These are phyloP conservation scores for Drosophila pseudoananassae DNA, from an alignment of 1,140 invertebrate genomes.

Conservation along the genomic window DNA sequence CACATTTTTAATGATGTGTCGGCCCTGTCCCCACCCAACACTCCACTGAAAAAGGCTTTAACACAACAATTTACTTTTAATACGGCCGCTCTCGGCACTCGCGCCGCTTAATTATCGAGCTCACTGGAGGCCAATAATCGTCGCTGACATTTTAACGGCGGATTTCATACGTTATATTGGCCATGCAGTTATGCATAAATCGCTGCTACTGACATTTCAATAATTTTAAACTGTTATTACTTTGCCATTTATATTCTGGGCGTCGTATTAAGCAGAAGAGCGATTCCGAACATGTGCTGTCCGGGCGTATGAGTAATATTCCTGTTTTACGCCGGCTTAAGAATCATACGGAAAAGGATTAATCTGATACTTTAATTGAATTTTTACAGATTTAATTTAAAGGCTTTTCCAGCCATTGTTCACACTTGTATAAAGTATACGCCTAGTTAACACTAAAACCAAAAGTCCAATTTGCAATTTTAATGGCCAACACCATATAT, in stretches of 20 bases:
- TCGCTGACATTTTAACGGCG: conserved; percentile 58
- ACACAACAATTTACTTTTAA: conserved; percentile 48
- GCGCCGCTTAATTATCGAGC: conserved; percentile 55
- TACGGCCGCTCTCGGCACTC: conserved; percentile 34
- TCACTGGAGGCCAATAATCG: conserved; percentile 64
- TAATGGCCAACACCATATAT: conserved; percentile 2
- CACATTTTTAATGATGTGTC: conserved; percentile 62
- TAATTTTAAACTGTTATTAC: conserved; percentile 74
- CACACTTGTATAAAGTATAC: too few species aligned
- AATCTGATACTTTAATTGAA: neutral
- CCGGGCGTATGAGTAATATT: conserved; percentile 8
- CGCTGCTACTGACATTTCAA: conserved; percentile 54
- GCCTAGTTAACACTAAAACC: conserved; percentile 4
- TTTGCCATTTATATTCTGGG: conserved; percentile 45
- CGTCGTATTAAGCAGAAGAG: conserved; percentile 15
- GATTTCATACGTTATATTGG: conserved; percentile 59
- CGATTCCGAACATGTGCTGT: neutral
- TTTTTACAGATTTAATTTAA: too few species aligned
- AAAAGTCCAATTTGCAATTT: neutral
- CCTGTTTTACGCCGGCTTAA: conserved; percentile 10
- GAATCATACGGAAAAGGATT: neutral
- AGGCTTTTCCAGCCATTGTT: conserved; percentile 5
- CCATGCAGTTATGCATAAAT: conserved; percentile 65
- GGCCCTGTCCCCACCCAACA: neutral
- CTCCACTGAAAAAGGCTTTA: conserved; percentile 33